Conservation (phyloP, 2,888 invertebrate genomes). For the Bhutanitis thaidina region DNA sequence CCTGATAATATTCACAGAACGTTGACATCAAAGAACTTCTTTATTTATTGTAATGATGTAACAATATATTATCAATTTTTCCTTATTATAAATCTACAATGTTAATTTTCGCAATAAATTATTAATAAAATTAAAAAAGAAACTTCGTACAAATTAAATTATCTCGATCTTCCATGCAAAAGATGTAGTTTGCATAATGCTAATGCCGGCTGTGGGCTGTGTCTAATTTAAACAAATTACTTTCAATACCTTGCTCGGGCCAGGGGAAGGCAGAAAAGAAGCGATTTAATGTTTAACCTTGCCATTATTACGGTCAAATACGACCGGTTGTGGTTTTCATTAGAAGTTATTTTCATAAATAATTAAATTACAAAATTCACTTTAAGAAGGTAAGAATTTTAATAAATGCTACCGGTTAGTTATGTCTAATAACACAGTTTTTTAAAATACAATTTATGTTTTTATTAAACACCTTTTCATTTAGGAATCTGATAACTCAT, state of each 20-base stretch:
- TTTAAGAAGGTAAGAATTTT: too few relatives aligned
- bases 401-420: too few relatives aligned
- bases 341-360: background rate
- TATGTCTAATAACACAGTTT: too few relatives aligned
- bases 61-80: too few relatives aligned
- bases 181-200: slow-evolving; percentile 6
- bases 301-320: slow-evolving; percentile 14
- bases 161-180: background rate
- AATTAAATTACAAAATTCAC: background rate
- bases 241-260: slow-evolving; percentile 7
- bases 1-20: too few relatives aligned
- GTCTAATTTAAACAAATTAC: slow-evolving; percentile 16
- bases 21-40: too few relatives aligned
- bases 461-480: too few relatives aligned
- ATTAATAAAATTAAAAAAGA: background rate
- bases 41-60: too few relatives aligned
- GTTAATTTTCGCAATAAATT: too few relatives aligned
- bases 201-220: background rate
- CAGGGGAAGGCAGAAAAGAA: slow-evolving; percentile 1
- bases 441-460: too few relatives aligned
- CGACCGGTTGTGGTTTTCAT: slow-evolving; percentile 5
- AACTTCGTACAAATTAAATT: background rate
- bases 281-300: slow-evolving; percentile 8
- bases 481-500: too few relatives aligned
- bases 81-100: too few relatives aligned